phyloP scores from a whole-genome alignment of 1,140 invertebrate genomes.

The Leptinotarsa defecta region DNA sequence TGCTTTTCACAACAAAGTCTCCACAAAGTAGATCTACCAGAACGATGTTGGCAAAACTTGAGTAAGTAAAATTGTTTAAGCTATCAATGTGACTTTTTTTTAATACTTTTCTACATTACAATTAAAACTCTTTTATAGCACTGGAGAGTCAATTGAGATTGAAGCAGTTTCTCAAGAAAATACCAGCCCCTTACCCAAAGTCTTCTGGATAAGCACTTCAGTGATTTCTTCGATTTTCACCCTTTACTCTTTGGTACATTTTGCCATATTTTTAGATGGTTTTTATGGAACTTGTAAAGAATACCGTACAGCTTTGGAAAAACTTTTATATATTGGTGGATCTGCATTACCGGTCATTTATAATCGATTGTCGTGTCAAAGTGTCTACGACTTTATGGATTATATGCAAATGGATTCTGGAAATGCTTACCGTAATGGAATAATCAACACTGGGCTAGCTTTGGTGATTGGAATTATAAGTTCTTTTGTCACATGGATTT shows the following conservation, averaged over 20 bases:
- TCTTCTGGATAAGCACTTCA: conserved; percentile 58
- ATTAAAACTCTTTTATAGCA: conserved; percentile 42
- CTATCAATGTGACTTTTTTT: neutral
- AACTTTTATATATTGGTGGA: conserved; percentile 54
- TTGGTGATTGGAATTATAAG: conserved; percentile 58
- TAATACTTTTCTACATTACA: neutral
- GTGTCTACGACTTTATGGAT: conserved; percentile 67
- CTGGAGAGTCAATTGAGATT: conserved; percentile 54
- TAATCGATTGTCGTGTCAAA: conserved; percentile 60
- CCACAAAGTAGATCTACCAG: conserved; percentile 51
- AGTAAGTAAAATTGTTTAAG: conserved; percentile 43
- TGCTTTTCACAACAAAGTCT: conserved; percentile 54
- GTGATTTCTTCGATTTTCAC: conserved; percentile 56
- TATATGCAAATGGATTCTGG: conserved; percentile 61
- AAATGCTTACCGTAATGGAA: conserved; percentile 56
- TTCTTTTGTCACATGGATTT: conserved; percentile 57
- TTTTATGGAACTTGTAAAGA: conserved; percentile 62
- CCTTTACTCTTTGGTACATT: conserved; percentile 58
- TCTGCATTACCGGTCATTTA: conserved; percentile 59
- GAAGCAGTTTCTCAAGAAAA: conserved; percentile 54
- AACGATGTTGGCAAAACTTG: conserved; percentile 49
- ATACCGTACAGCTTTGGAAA: conserved; percentile 58
- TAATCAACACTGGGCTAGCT: conserved; percentile 60
- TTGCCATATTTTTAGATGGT: conserved; percentile 60
- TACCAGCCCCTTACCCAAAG: conserved; percentile 53